Evolutionary conservation across 1,140 invertebrate species (phyloP), one percentile per base, ranked within the genome.

Genomic region (Philotrypesis tridentata): DNA sequence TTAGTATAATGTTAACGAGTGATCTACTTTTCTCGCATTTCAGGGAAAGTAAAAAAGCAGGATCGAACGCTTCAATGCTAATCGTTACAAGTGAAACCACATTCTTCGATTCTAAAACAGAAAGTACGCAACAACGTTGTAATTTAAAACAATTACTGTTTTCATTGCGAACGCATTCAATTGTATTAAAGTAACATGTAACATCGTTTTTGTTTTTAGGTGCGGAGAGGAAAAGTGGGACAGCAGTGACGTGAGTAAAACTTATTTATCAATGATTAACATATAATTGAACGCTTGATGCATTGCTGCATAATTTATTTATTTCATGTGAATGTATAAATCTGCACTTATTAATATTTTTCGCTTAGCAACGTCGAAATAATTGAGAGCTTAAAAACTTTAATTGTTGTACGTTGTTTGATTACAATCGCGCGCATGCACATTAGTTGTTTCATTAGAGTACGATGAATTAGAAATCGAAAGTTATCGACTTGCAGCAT

Each of bases 31-130:
- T 43, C 37, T 84, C 40, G n/a, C 84, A 60, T 87, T 86, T 60
- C 82, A 89, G 89, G 27, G 81, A 85, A 33, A 87, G 75, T 60
- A 87, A 83, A 61, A 87, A 82, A 55, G 82, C 67, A 8, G 81
- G 77, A 17, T n/a, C 82, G 25, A 84, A 83, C 77, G 86, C 85
- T 11, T 87, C 84, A 21, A 83, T 70, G 31, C 73, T 73, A 37
- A 40, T 14, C 48, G 40, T 31, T 33, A 67, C 33, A 55, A 78
- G 33, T 65, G 70, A 78, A 82, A 77, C 55, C 31, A 43, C 7
- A 78, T 55, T 31, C 4, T 60, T 29, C 37, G 55, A 82, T 78
- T 77, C 12, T 43, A 71, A 67, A 76, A 71, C 63, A 61, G 73
- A 81, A 75, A 70, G 80, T 81, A 81, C 27, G 80, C 55, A 75